These are phyloP conservation scores for Acleris emargana DNA, from an alignment of 2,888 invertebrate genomes.

Conservation along the genomic window DNA sequence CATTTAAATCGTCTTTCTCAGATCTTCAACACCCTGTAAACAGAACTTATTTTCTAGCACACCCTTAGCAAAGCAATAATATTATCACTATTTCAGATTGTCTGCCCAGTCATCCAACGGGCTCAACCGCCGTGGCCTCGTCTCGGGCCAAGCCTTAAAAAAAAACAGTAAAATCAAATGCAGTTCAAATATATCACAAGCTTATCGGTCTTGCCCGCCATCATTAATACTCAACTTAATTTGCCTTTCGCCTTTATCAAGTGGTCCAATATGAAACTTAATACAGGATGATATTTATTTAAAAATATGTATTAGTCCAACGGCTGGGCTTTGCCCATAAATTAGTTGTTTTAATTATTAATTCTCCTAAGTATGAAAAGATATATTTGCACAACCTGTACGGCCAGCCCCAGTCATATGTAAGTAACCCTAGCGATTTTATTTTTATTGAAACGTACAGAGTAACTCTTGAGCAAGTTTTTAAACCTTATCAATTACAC, in stretches of 20 bases:
- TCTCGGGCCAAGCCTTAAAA: too few species aligned
- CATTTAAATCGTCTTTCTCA: too few species aligned
- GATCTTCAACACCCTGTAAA: too few species aligned
- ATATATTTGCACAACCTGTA: constrained; percentile 79
- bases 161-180: background rate
- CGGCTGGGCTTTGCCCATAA: constrained; percentile 57
- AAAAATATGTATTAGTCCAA: constrained; percentile 65
- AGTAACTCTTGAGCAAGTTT: constrained; percentile 46
- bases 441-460: constrained; percentile 70
- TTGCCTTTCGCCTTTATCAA: constrained; percentile 13
- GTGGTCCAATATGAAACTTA: constrained; percentile 52
- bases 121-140: too few species aligned
- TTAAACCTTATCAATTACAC: too few species aligned
- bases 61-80: too few species aligned
- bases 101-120: too few species aligned
- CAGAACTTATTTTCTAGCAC: too few species aligned
- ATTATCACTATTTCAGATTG: too few species aligned
- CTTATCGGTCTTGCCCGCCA: constrained; percentile 14
- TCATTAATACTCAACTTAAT: constrained; percentile 28
- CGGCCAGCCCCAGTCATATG: constrained; percentile 67
- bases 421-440: constrained; percentile 79
- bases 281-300: constrained; percentile 65
- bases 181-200: constrained; percentile 11
- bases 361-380: constrained; percentile 76
- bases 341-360: constrained; percentile 81